Conservation (phyloP, 2,113 vertebrate species). For the Gulo gulo region DNA sequence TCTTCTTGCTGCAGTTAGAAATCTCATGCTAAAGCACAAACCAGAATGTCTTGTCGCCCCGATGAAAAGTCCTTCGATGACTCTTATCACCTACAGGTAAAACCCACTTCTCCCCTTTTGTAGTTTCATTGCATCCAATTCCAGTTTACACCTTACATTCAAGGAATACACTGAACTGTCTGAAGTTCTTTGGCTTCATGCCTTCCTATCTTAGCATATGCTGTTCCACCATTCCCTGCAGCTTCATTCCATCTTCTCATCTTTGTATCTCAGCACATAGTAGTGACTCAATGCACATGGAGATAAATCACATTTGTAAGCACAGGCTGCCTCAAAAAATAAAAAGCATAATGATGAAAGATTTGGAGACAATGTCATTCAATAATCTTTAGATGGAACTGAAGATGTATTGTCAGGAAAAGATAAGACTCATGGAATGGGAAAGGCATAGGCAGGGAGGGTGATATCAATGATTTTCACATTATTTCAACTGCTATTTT, state of each 20-base stretch:
- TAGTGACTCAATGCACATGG: neutral
- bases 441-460: neutral
- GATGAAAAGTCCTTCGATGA: neutral
- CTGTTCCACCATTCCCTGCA: neutral
- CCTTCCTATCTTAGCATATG: rapidly evolving
- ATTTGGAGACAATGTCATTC: neutral
- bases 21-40: neutral
- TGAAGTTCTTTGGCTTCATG: neutral
- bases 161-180: neutral
- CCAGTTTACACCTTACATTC: neutral
- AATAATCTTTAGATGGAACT: neutral
- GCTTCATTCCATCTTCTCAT: neutral
- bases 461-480: neutral
- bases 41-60: neutral
- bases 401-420: neutral
- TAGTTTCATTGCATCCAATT: neutral
- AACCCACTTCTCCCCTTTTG: neutral
- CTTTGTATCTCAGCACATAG: neutral
- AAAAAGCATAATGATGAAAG: neutral
- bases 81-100: neutral
- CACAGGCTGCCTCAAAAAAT: neutral
- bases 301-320: neutral
- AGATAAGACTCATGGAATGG: neutral
- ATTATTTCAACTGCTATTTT: neutral
- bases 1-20: neutral